Base-by-base conservation (phyloP, 2,888 invertebrate genomes). In the Zygaena filipendulae region DNA sequence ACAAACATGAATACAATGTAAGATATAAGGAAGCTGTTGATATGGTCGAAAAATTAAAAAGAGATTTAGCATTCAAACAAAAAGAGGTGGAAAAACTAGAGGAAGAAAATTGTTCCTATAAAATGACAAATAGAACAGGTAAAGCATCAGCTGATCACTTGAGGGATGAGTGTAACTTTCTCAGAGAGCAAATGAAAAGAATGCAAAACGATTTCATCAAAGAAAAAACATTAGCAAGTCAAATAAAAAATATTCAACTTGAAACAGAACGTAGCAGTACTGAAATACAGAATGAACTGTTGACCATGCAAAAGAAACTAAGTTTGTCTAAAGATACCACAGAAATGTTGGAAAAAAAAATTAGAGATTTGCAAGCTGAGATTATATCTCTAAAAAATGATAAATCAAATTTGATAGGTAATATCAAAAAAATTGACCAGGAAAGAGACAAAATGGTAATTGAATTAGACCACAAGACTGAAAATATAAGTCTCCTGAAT, bases 241-340 rank as follows among this genome's bases (percentile, higher is more conserved):
- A 81, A 59, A 70, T 67, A 30, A 91, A 90, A 60, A 82, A 86
- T 39, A 72, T 90, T 25, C 90, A 91, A 49, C 83, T 89, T 46
- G 90, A 91, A 74, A 88, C 89, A 3, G 91, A 91, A 59, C 84
- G 86, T 47, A 84, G 87, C 23, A 75, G 88, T 34, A 77, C 81
- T 29, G 88, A 90, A 41, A 77, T 86, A 30, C 90, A 90, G 58
- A 82, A 81, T 52, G 87, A 89, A 59, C 57, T 90, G 19, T 49
- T 83, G 21, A 77, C 82, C 39, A 63, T 83, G 7, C 88, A 90
- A 55, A 83, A 81, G 13, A 86, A 90, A 55, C 58, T 88, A 6
- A 82, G 82, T 36, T 59, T 81, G 31, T 81, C 85, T 5, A 82
- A 84, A 53, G 83, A 84, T 27, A 83, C 80, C 14, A 71, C 84